phyloP scores from a whole-genome alignment of 2,888 invertebrate genomes.

The Drosophila niveifrons region DNA sequence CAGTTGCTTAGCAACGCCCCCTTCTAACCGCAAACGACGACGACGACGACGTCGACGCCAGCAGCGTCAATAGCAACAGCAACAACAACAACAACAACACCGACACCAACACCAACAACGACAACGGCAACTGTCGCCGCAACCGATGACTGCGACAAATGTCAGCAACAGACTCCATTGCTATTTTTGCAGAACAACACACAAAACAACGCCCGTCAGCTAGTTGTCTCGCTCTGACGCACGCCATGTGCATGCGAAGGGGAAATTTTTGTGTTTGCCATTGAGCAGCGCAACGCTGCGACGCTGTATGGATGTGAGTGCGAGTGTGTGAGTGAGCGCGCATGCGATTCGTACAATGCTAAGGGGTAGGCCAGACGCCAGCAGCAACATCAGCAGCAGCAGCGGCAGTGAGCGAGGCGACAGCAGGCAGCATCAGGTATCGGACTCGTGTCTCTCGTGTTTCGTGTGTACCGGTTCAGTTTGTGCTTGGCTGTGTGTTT shows the following conservation, averaged over 20 bases:
- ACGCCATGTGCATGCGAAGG: slow-evolving; percentile 24
- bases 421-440: slow-evolving; percentile 52
- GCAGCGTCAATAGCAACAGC: slow-evolving; percentile 20
- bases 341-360: slow-evolving; percentile 65
- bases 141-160: slow-evolving; percentile 68
- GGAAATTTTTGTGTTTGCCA: slow-evolving; percentile 58
- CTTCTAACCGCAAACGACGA: slow-evolving; percentile 77
- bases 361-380: slow-evolving; percentile 52
- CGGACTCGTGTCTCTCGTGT: slow-evolving; percentile 30
- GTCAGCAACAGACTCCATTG: slow-evolving; percentile 84
- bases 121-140: slow-evolving; percentile 54
- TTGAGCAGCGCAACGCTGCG: slow-evolving; percentile 42
- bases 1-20: slow-evolving; percentile 86
- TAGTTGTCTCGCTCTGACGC: slow-evolving; percentile 63
- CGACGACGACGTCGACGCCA: slow-evolving; percentile 29
- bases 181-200: slow-evolving; percentile 61
- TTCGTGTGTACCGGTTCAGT: slow-evolving; percentile 52
- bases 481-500: slow-evolving; percentile 57
- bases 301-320: slow-evolving; percentile 33
- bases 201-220: slow-evolving; percentile 15
- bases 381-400: slow-evolving; percentile 14
- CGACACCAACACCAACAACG: slow-evolving; percentile 25
- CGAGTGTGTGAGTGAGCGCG: slow-evolving; percentile 65
- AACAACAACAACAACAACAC: slow-evolving; percentile 16
- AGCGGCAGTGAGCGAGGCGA: slow-evolving; percentile 6